Percentiles rank a stretch among this genome's conserved stretches.
Conservation (phyloP, 1,140 invertebrate species). For the Drosophila tani region DNA sequence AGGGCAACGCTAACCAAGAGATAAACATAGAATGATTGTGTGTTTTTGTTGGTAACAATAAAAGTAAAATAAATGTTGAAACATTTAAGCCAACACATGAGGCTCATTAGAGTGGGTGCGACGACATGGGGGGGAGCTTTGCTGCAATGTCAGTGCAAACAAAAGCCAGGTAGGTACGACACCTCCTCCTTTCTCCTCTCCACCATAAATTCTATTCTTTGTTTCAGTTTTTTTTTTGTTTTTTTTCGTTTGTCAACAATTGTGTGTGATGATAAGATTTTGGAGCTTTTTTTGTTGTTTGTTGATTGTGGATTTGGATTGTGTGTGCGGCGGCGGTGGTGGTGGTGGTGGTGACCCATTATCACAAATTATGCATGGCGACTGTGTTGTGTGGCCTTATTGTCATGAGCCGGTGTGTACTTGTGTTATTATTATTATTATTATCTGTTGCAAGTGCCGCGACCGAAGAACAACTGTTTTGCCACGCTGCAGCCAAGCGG, state of each 20-base stretch:
- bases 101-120: constrained; percentile 39
- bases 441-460: constrained; percentile 19
- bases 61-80: constrained; percentile 42
- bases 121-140: neutral
- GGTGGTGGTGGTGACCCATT: constrained; percentile 1
- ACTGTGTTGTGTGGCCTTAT: neutral
- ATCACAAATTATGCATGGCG: constrained; percentile 40
- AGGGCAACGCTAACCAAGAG: constrained; percentile 8
- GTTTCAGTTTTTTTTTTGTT: neutral
- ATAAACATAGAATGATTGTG: constrained; percentile 17
- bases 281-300: constrained; percentile 13
- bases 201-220: constrained; percentile 20
- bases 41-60: constrained; percentile 17
- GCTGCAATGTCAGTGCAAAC: constrained; percentile 22
- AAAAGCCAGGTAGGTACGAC: constrained; percentile 7
- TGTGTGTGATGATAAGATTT: constrained; percentile 47
- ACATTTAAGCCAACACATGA: constrained; percentile 53
- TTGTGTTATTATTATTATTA: constrained; percentile 14
- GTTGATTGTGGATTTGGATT: constrained; percentile 28
- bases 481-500: constrained; percentile 15
- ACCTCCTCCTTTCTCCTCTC: neutral
- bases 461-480: constrained; percentile 8
- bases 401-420: neutral
- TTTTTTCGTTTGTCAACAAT: constrained; percentile 45
- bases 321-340: constrained; percentile 1